These are phyloP conservation scores for Trichogramma dendrolimi DNA, from an alignment of 2,888 invertebrate species.

Conservation along the genomic window DNA sequence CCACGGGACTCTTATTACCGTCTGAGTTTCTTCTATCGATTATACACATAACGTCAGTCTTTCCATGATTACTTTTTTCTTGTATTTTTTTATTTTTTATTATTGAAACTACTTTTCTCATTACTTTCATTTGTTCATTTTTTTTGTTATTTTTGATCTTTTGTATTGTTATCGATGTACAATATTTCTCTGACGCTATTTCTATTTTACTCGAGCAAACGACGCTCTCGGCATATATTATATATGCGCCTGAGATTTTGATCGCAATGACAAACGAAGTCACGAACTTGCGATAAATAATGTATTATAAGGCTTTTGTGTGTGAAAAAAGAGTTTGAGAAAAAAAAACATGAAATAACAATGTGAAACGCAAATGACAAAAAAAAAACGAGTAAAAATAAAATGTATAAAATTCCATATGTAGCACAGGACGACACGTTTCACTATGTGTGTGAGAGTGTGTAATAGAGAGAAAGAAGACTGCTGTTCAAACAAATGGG, in stretches of 20 bases:
- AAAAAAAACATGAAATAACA: too few relatives aligned
- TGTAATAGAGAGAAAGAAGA: background rate
- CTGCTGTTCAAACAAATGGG: conserved; percentile 31
- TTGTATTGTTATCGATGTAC: conserved; percentile 1
- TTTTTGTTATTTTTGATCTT: conserved; percentile 5
- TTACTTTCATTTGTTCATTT: background rate
- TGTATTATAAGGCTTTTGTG: background rate
- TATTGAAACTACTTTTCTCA: background rate
- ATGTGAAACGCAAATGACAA: background rate
- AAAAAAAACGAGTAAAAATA: conserved; percentile 8
- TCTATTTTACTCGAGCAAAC: conserved; percentile 1
- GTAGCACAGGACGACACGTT: conserved; percentile 18
- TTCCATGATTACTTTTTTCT: background rate
- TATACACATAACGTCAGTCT: conserved; percentile 4
- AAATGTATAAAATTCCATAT: conserved; percentile 16
- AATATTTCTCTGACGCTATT: background rate
- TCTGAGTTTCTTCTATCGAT: conserved; percentile 28
- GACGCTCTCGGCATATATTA: conserved; percentile 1
- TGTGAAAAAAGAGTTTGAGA: too few relatives aligned
- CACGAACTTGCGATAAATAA: conserved; percentile 15
- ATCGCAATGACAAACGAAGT: background rate
- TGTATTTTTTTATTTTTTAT: conserved; percentile 7
- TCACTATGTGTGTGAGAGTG: conserved; percentile 13
- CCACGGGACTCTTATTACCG: conserved; percentile 30
- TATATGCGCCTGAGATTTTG: background rate